Conservation (phyloP, 2,113 vertebrate genomes). For the Vimba vimba region DNA sequence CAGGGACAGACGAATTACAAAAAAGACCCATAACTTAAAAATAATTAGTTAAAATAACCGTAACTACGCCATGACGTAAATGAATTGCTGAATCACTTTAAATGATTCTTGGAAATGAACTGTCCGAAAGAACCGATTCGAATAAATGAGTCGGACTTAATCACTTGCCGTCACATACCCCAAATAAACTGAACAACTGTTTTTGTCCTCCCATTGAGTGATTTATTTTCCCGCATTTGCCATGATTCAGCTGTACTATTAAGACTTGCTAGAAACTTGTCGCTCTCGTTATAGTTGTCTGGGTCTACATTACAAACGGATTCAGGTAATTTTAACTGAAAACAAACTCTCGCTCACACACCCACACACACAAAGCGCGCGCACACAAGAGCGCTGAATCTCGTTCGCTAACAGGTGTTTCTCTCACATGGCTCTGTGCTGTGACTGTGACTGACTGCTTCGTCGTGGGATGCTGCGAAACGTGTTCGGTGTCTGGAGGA, state of each 20-base stretch:
- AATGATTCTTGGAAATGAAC: background rate
- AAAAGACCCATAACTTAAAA: background rate
- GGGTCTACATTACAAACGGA: background rate
- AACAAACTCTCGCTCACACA: background rate
- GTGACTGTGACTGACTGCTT: slow-evolving; percentile 56
- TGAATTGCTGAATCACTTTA: background rate
- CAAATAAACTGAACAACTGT: background rate
- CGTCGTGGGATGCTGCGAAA: slow-evolving; percentile 52
- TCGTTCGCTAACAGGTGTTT: slow-evolving; percentile 77
- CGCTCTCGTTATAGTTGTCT: background rate
- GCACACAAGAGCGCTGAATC: slow-evolving; percentile 1
- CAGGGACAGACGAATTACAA: too few species aligned
- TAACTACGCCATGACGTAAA: background rate
- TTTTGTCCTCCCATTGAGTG: background rate
- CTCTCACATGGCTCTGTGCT: slow-evolving; percentile 42
- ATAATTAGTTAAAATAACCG: background rate
- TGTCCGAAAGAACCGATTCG: background rate
- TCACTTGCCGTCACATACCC: background rate
- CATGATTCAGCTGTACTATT: background rate
- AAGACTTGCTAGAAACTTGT: background rate
- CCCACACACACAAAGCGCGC: slow-evolving; percentile 35
- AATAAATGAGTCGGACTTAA: background rate
- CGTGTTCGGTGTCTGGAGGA: slow-evolving; percentile 34
- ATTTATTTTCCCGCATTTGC: background rate
- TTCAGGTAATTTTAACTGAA: background rate